Evolutionary conservation across 2,797 vertebrate genomes (phyloP).

Genomic region (Pangasius larnaudii): DNA sequence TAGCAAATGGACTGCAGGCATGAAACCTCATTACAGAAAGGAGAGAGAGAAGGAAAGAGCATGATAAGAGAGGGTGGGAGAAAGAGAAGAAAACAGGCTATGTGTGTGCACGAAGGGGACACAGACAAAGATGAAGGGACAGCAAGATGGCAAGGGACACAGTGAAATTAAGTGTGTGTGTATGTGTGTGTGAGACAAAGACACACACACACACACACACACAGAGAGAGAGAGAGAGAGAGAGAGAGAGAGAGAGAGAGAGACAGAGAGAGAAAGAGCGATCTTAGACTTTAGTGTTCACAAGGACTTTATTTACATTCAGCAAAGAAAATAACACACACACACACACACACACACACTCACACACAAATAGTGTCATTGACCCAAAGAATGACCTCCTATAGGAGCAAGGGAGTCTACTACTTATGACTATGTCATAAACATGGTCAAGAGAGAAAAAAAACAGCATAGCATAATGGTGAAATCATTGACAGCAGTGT

Average conservation of each 20-base stretch:
- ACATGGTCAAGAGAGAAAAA: not conserved
- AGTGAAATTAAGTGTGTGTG: constrained; percentile 12
- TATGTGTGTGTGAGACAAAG: not conserved
- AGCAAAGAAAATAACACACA: not conserved
- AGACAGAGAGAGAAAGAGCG: not conserved
- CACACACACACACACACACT: not conserved
- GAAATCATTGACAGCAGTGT: not conserved
- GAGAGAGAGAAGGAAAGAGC: constrained; percentile 16
- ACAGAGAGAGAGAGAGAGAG: not conserved
- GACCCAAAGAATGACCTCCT: not conserved
- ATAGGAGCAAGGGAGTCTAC: not conserved
- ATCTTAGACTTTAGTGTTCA: not conserved
- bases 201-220: no score
- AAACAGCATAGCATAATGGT: not conserved
- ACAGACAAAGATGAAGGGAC: constrained; percentile 15
- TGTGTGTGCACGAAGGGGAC: not conserved
- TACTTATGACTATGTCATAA: no score
- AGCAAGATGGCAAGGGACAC: constrained; percentile 6
- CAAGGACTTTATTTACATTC: not conserved
- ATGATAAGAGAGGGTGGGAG: not conserved
- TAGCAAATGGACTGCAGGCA: constrained; percentile 51
- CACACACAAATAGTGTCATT: no score
- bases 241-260: no score
- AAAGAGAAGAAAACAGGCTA: not conserved
- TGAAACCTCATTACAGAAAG: constrained; percentile 53